Percentiles rank a stretch among this genome's conserved stretches.
Evolutionary conservation across 2,113 vertebrate genomes (phyloP).

Genomic region (Vimba vimba): DNA sequence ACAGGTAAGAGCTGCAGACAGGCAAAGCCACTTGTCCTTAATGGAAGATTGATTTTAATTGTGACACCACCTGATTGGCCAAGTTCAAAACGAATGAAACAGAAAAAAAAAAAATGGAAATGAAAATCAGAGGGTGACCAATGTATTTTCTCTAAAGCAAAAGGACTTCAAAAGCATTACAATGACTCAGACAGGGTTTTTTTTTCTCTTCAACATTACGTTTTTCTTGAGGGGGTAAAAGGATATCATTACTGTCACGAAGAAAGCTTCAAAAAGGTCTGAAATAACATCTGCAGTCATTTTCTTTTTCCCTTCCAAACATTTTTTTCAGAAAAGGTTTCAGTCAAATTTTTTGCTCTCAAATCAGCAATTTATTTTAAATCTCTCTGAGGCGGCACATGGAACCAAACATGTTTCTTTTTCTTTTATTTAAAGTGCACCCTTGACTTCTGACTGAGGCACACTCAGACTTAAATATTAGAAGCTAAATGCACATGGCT

Average conservation of each 20-base stretch:
- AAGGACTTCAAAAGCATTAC: conserved; percentile 24
- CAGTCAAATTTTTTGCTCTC: neutral
- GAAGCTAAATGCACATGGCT: conserved; percentile 34
- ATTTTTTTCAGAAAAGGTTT: neutral
- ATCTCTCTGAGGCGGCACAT: neutral
- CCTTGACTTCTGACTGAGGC: neutral
- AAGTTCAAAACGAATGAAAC: conserved; percentile 20
- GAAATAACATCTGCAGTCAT: conserved; percentile 29
- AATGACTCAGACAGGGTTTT: neutral
- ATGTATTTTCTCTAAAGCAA: conserved; percentile 19
- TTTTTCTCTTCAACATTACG: neutral
- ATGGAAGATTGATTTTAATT: conserved; percentile 58
- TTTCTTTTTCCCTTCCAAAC: conserved; percentile 7
- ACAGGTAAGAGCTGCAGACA: conserved; percentile 50
- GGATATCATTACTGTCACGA: conserved; percentile 10
- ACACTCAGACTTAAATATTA: neutral
- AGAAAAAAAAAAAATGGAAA: conserved; percentile 9
- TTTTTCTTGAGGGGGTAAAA: conserved; percentile 19
- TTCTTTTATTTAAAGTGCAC: conserved; percentile 3
- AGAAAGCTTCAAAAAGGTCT: conserved; percentile 26
- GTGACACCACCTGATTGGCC: conserved; percentile 30
- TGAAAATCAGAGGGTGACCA: conserved; percentile 35
- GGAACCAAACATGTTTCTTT: neutral
- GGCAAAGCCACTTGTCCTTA: conserved; percentile 48
- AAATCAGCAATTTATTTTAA: neutral